phyloP scores from a whole-genome alignment of 2,888 invertebrate species.

The Artemia sinica region DNA sequence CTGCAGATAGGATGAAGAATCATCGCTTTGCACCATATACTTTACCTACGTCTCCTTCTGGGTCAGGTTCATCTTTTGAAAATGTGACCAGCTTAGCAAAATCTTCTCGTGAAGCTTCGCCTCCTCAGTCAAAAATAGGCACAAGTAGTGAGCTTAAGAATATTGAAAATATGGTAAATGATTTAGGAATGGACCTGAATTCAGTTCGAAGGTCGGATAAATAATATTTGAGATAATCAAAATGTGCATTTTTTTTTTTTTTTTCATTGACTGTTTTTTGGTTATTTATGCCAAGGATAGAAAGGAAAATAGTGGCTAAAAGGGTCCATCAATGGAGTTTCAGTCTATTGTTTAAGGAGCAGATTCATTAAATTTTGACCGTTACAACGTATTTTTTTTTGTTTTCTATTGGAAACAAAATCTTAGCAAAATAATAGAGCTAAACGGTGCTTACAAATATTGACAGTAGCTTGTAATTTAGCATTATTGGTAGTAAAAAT shows the following conservation, averaged over 20 bases:
- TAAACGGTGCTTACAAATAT: no score
- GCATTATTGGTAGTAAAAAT: no score
- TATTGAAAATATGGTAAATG: conserved; percentile 95
- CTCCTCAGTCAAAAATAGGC: conserved; percentile 31
- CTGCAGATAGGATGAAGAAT: conserved; percentile 34
- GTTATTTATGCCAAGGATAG: no score
- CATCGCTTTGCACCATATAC: conserved; percentile 80
- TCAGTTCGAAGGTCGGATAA: background rate
- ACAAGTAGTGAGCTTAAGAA: conserved; percentile 68
- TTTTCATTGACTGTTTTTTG: no score
- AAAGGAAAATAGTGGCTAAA: no score
- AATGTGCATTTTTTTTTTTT: background rate
- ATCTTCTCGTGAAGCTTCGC: conserved; percentile 17
- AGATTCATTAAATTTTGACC: no score
- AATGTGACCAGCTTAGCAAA: background rate
- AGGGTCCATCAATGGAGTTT: no score
- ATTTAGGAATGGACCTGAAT: conserved; percentile 57
- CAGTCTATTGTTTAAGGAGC: no score
- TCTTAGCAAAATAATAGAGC: no score
- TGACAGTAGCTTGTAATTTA: no score
- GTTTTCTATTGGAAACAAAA: no score
- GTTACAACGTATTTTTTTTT: no score
- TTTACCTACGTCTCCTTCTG: conserved; percentile 42
- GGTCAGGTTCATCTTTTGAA: conserved; percentile 17
- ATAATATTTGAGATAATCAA: background rate